Percentiles rank a stretch among this genome's conserved stretches.
These are phyloP conservation scores for cattle (Bos taurus) DNA, from an alignment of 2,113 vertebrate species.

Conservation along the genomic window ARS-UCD2.0 NC_037329.1:6840001-6840500, in stretches of 20 bases:
- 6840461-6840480: background rate
- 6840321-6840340: background rate
- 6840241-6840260: background rate
- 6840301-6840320: background rate
- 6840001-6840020: background rate
- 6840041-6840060: background rate
- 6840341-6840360: background rate
- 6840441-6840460: background rate
- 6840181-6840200: background rate
- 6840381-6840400: background rate
- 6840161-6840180: slow-evolving; percentile 22
- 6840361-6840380: background rate
- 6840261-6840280: background rate
- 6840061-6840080: background rate
- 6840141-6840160: background rate
- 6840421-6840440: background rate
- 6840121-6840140: slow-evolving; percentile 31
- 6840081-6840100: slow-evolving; percentile 5
- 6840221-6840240: background rate
- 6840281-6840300: background rate
- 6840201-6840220: slow-evolving; percentile 27
- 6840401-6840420: background rate
- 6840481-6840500: background rate
- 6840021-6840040: background rate
- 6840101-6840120: background rate